Base-by-base conservation (phyloP, 2,888 invertebrate species). In the Drosophila diplacantha region DNA sequence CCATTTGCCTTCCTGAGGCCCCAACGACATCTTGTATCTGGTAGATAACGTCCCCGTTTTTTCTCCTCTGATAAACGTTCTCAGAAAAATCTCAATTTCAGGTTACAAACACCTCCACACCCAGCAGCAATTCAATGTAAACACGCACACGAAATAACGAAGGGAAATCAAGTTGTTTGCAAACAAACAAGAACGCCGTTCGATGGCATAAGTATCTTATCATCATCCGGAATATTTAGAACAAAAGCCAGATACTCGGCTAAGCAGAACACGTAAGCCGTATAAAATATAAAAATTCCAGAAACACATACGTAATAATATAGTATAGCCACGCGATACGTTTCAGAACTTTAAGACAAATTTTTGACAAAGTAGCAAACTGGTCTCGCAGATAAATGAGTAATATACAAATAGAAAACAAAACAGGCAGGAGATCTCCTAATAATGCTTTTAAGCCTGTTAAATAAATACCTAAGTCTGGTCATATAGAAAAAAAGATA, bases 191-290 rank as follows among this genome's bases (percentile, higher is more conserved):
- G 43, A 50, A 22, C 37, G 22, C 55, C 35, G 49, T 44, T 65
- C 50, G 65, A 55, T 53, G 62, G 31, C 46, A 53, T 31, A 63
- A 47, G 29, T 54, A 49, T 49, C 37, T 51, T 65, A 56, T 44
- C 50, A 50, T 54, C 64, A 46, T 56, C 38, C 22, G 29, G 14
- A 41, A 41, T 41, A 35, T 32, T 63, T 49, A 32, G 53, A 50
- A 64, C 31, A 35, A 50, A 56, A 65, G 34, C 34, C 56, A 38
- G 31, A 29, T 44, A 26, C 16, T 71, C 51, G 41, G 41, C 22
- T 51, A 55, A 54, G 31, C 39, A 16, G 29, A 57, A n/a, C 67
- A 58, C 51, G 55, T 52, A 55, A 41, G 51, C 39, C 18, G 20
- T 44, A 52, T 37, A 16, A 44, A 35, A 53, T 39, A 56, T 49